Base-by-base conservation (phyloP, 2,888 invertebrate genomes). In the Acheta domesticus region DNA sequence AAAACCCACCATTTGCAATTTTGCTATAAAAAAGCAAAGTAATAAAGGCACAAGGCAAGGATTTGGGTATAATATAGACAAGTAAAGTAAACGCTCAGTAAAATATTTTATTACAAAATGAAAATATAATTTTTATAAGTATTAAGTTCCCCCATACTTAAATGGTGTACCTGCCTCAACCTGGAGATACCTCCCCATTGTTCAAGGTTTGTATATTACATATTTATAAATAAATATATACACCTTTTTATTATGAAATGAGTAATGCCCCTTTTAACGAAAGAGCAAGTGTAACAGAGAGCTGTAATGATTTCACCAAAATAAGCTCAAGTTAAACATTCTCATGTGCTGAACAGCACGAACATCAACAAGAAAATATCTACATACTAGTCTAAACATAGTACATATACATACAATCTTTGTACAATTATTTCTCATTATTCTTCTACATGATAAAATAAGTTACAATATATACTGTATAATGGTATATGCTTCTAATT, bases 211-310 rank as follows among this genome's bases (percentile, higher is more conserved):
- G 14, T 48, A 49, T 48, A 76, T 76, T 76, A 76, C 76, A 48
- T 49, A 76, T 48, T 48, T 76, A 76, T 48, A 76, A 76, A 76
- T 76, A 76, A 48, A 23, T 76, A 49, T 76, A 76, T n/a, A 76
- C 48, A 48, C 48, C 49, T 36, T 48, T 49, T 48, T 20, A 76
- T 20, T 48, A 76, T 48, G 76, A 36, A 48, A 48, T 20, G 14
- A 36, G 20, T n/a, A n/a, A 76, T 48, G 76, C 36, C 36, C 75
- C 76, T 76, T 48, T 48, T 20, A 48, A 76, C 20, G 48, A 48
- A 76, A 76, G n/a, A 48, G 11, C 36, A 76, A 76, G 20, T n/a
- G 76, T 49, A 76, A 48, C 49, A 49, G 49, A 76, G 23, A 49
- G 49, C n/a, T 76, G 36, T 36, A 36, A 48, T 48, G 49, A 49